Conservation (phyloP, 1,140 invertebrate genomes). For the Heliconius nattereri region DNA sequence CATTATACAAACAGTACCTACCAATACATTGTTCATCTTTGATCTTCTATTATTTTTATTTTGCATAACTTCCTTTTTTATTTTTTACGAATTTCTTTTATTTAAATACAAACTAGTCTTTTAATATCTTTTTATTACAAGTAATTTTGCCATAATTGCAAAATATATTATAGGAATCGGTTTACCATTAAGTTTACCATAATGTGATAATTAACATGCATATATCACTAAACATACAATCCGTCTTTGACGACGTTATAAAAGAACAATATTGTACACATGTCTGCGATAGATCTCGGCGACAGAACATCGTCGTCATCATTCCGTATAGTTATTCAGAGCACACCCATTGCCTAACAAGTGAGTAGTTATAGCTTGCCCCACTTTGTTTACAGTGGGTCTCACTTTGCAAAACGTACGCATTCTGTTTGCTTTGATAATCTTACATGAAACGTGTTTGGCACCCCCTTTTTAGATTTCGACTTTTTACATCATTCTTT, state of each 20-base stretch:
- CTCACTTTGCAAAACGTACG: constrained; percentile 43
- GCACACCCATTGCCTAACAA: constrained; percentile 65
- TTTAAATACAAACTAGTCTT: too few species aligned
- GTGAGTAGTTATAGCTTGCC: constrained; percentile 64
- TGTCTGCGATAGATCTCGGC: constrained; percentile 43
- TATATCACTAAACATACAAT: not conserved
- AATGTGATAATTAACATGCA: too few species aligned
- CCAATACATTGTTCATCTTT: too few species aligned
- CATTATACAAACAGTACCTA: too few species aligned
- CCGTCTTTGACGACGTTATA: not conserved
- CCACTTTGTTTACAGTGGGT: constrained; percentile 54
- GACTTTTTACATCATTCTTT: not conserved
- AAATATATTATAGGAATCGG: too few species aligned
- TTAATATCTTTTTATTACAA: too few species aligned
- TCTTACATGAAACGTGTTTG: constrained; percentile 27
- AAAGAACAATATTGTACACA: not conserved
- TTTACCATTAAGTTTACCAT: too few species aligned
- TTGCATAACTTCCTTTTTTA: too few species aligned
- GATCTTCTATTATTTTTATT: too few species aligned
- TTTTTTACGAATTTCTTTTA: too few species aligned
- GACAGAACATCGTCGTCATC: constrained; percentile 35
- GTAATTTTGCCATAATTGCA: too few species aligned
- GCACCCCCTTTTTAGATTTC: constrained; percentile 20
- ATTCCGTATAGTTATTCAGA: constrained; percentile 57
- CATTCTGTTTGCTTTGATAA: constrained; percentile 37